Evolutionary conservation across 2,888 invertebrate species (phyloP).

Genomic region (Chrysopilus asiliformis): DNA sequence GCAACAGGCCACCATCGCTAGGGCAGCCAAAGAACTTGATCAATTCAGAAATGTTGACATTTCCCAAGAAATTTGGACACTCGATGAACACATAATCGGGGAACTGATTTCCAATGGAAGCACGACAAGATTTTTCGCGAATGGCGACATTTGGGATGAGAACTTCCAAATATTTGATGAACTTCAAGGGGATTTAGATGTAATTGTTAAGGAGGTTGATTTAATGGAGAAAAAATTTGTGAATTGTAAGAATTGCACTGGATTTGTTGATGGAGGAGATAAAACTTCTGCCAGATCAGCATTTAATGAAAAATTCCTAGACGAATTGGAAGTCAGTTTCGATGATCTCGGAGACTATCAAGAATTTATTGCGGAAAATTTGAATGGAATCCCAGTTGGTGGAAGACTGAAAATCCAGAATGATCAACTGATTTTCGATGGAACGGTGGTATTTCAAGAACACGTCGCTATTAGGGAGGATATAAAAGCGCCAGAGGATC

Average conservation of each 20-base stretch:
- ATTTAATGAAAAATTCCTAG: too few relatives aligned
- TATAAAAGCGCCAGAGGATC: background rate
- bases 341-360: slow-evolving; percentile 23
- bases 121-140: slow-evolving; percentile 22
- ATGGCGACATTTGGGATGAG: slow-evolving; percentile 23
- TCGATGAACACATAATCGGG: slow-evolving; percentile 19
- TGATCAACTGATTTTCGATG: too few relatives aligned
- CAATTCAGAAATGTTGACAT: too few relatives aligned
- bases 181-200: slow-evolving; percentile 17
- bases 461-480: slow-evolving; percentile 17
- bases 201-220: slow-evolving; percentile 14
- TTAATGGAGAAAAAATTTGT: background rate
- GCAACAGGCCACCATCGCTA: slow-evolving; percentile 23
- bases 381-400: slow-evolving; percentile 23
- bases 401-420: slow-evolving; percentile 21
- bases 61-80: background rate
- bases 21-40: too few relatives aligned
- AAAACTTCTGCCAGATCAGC: background rate
- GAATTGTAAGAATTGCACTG: slow-evolving; percentile 16
- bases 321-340: slow-evolving; percentile 22
- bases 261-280: background rate
- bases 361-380: slow-evolving; percentile 23
- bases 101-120: slow-evolving; percentile 21
- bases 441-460: slow-evolving; percentile 22
- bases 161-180: slow-evolving; percentile 21